phyloP scores from a whole-genome alignment of 2,797 vertebrate genomes.

The Avahi laniger region DNA sequence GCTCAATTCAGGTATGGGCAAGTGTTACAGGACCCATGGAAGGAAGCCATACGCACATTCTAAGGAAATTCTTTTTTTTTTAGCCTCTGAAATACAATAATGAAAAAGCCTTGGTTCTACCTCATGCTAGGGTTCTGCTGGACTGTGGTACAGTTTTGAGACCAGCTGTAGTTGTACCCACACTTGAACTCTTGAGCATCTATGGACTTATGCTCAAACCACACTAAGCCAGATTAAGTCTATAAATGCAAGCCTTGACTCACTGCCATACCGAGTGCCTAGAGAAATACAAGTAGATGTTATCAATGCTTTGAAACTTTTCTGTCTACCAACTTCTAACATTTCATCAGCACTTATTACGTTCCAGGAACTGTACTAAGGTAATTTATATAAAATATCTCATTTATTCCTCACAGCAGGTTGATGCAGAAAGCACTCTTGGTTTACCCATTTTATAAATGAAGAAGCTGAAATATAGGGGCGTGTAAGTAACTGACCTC shows the following conservation, averaged over 20 bases:
- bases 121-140: not conserved
- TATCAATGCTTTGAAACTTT: not conserved
- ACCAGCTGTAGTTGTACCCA: not conserved
- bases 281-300: not conserved
- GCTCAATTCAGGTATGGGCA: not conserved
- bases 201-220: not conserved
- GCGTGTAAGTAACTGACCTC: not conserved
- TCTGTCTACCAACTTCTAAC: not conserved
- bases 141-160: not conserved
- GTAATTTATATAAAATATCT: not conserved
- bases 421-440: not conserved
- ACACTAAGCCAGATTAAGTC: not conserved
- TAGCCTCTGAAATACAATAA: not conserved
- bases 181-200: not conserved
- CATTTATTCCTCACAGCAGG: not conserved
- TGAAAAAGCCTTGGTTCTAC: not conserved
- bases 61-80: not conserved
- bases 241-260: not conserved
- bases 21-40: not conserved
- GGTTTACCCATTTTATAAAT: not conserved
- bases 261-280: not conserved
- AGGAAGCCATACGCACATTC: not conserved
- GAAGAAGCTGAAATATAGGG: not conserved
- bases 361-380: not conserved
- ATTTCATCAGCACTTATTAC: not conserved